Evolutionary conservation across 2,888 invertebrate genomes (phyloP).

Genomic region (Coenonympha glycerion): DNA sequence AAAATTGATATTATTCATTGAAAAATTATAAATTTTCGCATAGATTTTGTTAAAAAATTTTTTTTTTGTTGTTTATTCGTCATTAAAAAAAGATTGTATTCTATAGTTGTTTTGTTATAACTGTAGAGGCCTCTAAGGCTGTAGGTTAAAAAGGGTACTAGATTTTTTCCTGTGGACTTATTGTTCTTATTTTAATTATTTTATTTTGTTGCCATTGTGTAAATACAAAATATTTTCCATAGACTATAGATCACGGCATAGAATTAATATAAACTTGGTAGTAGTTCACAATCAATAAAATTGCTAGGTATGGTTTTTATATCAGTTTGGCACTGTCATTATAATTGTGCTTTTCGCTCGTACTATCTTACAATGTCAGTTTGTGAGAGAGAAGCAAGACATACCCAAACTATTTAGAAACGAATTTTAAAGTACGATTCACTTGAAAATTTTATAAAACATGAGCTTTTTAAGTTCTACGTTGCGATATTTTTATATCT

Average conservation of each 20-base stretch:
- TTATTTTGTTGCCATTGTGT: neutral
- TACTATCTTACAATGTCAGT: no score
- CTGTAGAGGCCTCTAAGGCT: neutral
- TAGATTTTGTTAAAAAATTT: neutral
- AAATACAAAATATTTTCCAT: neutral
- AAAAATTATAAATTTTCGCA: neutral
- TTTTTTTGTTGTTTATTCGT: neutral
- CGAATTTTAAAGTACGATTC: no score
- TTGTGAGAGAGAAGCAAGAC: no score
- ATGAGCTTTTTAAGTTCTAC: no score
- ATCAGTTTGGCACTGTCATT: no score
- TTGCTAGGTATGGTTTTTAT: no score
- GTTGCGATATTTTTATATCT: no score
- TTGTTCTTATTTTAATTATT: neutral
- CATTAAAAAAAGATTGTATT: slow-evolving; percentile 9
- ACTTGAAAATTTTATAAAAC: no score
- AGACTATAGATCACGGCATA: neutral
- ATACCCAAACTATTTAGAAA: no score
- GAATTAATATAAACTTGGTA: neutral
- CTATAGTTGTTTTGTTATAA: neutral
- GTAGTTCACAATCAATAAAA: no score
- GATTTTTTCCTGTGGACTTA: neutral
- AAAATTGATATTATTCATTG: neutral
- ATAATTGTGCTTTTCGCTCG: no score
- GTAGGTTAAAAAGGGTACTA: neutral